Conservation (phyloP, 2,888 invertebrate genomes). For the Aphodius sticticus region DNA sequence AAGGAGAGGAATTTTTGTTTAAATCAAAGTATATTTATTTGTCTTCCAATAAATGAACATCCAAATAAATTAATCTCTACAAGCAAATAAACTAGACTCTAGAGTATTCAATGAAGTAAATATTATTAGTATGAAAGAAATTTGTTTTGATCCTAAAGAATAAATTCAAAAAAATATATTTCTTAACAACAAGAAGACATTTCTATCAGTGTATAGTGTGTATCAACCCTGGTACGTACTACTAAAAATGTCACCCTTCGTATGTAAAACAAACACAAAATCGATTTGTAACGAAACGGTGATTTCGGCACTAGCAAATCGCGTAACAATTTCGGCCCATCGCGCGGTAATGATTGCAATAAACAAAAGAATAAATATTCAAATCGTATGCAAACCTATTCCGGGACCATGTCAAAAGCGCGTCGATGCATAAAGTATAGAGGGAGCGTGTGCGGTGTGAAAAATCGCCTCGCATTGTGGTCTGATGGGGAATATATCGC, state of each 20-base stretch:
- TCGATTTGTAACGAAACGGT: not conserved
- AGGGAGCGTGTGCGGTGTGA: constrained; percentile 18
- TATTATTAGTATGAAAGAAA: too few species aligned
- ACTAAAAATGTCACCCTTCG: not conserved
- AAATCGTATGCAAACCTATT: constrained; percentile 23
- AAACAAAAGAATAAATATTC: constrained; percentile 19
- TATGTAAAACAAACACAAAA: not conserved
- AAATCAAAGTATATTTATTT: too few species aligned
- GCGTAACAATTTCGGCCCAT: not conserved
- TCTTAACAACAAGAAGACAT: too few species aligned
- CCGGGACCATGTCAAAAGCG: constrained; percentile 7
- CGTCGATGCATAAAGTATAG: constrained; percentile 19
- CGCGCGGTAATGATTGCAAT: constrained; percentile 8
- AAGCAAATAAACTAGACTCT: too few species aligned
- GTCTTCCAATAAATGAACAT: too few species aligned
- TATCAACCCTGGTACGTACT: too few species aligned
- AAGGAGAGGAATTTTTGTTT: too few species aligned
- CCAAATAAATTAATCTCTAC: too few species aligned
- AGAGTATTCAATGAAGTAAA: too few species aligned
- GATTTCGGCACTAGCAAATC: not conserved
- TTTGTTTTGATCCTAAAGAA: too few species aligned
- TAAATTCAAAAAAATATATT: too few species aligned
- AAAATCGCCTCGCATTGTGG: constrained; percentile 24
- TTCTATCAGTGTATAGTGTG: too few species aligned
- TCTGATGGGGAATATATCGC: constrained; percentile 24